A percentile compares a stretch with the other conserved stretches of the same genome.
Conservation (phyloP, 2,888 invertebrate species). For the Troglohyphantes excavatus region DNA sequence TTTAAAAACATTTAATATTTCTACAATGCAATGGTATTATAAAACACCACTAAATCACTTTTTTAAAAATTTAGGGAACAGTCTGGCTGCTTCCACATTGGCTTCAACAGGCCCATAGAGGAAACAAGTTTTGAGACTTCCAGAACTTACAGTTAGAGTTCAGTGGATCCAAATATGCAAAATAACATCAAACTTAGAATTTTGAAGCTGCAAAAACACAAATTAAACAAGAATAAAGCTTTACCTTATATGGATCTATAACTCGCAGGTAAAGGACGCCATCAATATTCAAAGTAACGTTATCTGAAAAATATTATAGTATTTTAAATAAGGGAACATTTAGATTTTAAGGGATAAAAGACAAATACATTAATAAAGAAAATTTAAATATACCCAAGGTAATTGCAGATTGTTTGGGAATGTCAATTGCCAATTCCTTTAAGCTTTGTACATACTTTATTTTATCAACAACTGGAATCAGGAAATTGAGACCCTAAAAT, state of each 20-base stretch:
- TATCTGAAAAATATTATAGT: constrained; percentile 86
- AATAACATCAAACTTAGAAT: too few species aligned
- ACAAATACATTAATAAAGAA: background rate
- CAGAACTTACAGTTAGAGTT: too few species aligned
- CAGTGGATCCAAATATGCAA: too few species aligned
- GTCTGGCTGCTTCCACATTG: too few species aligned
- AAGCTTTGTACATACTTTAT: constrained; percentile 98
- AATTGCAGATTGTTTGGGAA: constrained; percentile 99
- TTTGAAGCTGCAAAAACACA: background rate
- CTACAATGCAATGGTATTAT: too few species aligned
- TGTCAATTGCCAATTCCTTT: constrained; percentile 99
- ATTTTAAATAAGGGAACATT: background rate
- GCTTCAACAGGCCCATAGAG: too few species aligned
- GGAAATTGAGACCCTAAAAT: constrained; percentile 90
- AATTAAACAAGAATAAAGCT: background rate
- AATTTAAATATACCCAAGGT: constrained; percentile 86
- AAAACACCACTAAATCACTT: too few species aligned
- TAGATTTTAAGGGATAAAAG: background rate
- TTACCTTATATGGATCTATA: constrained; percentile 92
- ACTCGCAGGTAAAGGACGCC: constrained; percentile 97
- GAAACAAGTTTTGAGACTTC: too few species aligned
- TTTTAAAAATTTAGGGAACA: too few species aligned
- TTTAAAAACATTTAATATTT: too few species aligned
- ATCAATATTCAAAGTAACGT: constrained; percentile 97
- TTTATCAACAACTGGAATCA: constrained; percentile 94